These are phyloP conservation scores for Osmoderma eremita DNA, from an alignment of 2,888 invertebrate genomes.

Conservation along the genomic window DNA sequence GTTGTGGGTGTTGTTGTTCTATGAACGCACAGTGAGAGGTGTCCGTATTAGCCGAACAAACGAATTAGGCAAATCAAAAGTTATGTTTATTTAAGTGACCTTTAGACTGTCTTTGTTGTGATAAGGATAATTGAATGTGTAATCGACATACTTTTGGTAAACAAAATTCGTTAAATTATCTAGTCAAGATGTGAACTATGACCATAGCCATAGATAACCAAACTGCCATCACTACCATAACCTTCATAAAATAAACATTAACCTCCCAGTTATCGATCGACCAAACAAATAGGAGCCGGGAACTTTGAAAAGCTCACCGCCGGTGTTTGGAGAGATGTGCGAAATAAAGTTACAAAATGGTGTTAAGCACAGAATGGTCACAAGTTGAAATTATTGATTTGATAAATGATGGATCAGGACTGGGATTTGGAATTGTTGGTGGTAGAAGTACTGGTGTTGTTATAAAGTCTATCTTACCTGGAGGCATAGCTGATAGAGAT, in stretches of 20 bases:
- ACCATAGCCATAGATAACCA: too few relatives aligned
- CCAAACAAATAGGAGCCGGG: slow-evolving; percentile 28
- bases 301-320: slow-evolving; percentile 37
- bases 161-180: too few relatives aligned
- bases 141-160: neutral
- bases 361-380: slow-evolving; percentile 98
- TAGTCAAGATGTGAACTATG: slow-evolving; percentile 17
- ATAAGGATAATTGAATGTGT: slow-evolving; percentile 11
- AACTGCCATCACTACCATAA: too few relatives aligned
- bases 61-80: slow-evolving; percentile 10
- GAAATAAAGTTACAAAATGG: slow-evolving; percentile 64
- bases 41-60: neutral
- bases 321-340: slow-evolving; percentile 41
- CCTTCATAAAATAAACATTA: slow-evolving; percentile 32
- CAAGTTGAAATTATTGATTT: slow-evolving; percentile 99
- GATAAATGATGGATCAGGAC: slow-evolving; percentile 95
- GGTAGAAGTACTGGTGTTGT: slow-evolving; percentile 98
- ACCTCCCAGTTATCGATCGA: slow-evolving; percentile 28
- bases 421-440: slow-evolving; percentile 98
- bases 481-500: slow-evolving; percentile 96
- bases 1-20: neutral
- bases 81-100: slow-evolving; percentile 17
- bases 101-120: slow-evolving; percentile 13
- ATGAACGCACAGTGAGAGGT: slow-evolving; percentile 6
- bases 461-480: slow-evolving; percentile 96